phyloP scores from a whole-genome alignment of 2,113 vertebrate species.

The Cephalophus harveyi region DNA sequence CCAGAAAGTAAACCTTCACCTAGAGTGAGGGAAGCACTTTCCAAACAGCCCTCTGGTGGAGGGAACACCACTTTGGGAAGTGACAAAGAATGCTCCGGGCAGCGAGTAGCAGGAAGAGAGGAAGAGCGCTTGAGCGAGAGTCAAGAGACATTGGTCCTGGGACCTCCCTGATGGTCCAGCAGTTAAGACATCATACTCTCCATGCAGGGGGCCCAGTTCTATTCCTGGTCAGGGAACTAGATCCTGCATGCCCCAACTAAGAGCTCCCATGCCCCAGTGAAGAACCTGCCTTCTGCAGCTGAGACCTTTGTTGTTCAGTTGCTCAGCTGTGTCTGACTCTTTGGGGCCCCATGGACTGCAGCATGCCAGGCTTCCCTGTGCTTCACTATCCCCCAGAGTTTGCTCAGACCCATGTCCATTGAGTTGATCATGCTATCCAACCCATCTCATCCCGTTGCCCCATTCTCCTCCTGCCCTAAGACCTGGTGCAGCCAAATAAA shows the following conservation, averaged over 20 bases:
- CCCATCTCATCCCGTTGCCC: background rate
- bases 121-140: background rate
- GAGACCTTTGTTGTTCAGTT: background rate
- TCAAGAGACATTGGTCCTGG: background rate
- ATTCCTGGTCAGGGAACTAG: background rate
- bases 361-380: background rate
- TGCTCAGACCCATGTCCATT: background rate
- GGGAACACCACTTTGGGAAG: background rate
- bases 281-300: background rate
- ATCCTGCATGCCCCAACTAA: background rate
- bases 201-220: background rate
- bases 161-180: background rate
- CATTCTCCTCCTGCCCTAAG: background rate
- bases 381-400: background rate
- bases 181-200: background rate
- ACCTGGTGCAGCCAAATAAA: background rate
- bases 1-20: background rate
- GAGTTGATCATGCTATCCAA: background rate
- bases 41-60: background rate
- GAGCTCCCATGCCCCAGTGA: background rate
- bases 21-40: background rate
- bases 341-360: background rate
- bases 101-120: background rate
- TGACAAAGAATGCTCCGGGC: background rate
- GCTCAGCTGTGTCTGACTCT: background rate